Evolutionary conservation across 2,113 vertebrate genomes (phyloP), one percentile per base, ranked within the genome.

Genomic region (Sebastes fasciatus): DNA sequence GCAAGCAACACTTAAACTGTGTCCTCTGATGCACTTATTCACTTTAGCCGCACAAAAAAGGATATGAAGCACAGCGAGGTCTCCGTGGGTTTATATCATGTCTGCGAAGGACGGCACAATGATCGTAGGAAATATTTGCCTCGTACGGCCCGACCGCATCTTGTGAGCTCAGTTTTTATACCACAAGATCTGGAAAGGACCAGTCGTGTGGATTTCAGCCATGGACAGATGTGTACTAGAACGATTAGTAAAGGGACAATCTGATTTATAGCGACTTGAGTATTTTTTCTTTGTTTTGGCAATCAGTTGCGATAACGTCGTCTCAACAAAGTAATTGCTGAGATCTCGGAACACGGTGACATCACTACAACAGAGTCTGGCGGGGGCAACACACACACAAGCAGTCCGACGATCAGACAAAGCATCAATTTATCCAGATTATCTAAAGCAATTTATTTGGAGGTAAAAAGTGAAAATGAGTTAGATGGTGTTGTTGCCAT

Each of bases 1-100:
- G 58, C 67, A 65, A 73, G 57, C 75, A 68, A 79, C 62, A 67
- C 75, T 79, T 46, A 46, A 75, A 68, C 79, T 40, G 61, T 46
- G 57, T 79, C 71, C 67, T 72, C 72, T 72, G 70, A 82, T 82
- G 21, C 66, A 73, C 58, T 83, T 52, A 72, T 82, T 82, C 54
- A 79, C 66, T 79, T 73, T 45, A 60, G 55, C 34, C 1, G 17
- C 16, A 77, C 74, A 77, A 51, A 70, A 65, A 63, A 43, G 42
- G 11, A 71, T 70, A 49, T 61, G 26, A 82, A 65, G 54, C 68
- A 23, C 43, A 54, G 43, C 58, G 23, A 87, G 73, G 63, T 74
- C 45, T 70, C 68, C 4, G 16, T 49, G 19, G 61, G 12, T 61
- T 77, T 55, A 73, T 77, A 73, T 63, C 11, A 60, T 49, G 45